Conservation (phyloP, 2,888 invertebrate species). For the Timema cristinae region DNA sequence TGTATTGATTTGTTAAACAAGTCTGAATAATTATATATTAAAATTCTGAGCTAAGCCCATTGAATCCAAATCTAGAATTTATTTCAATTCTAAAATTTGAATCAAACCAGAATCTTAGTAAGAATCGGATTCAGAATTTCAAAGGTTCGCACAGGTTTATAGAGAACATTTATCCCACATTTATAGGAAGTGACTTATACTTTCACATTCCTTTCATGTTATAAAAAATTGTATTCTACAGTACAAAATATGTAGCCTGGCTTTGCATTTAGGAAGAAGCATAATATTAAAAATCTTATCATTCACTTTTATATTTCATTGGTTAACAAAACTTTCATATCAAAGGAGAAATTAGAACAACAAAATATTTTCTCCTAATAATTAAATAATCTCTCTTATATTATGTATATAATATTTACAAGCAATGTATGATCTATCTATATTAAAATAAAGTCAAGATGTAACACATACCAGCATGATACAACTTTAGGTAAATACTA, state of each 20-base stretch:
- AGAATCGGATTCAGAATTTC: too few species aligned
- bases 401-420: constrained; percentile 22
- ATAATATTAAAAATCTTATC: constrained; percentile 22
- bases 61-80: too few species aligned
- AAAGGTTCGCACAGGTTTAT: too few species aligned
- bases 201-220: constrained; percentile 16
- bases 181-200: too few species aligned
- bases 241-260: constrained; percentile 31
- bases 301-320: constrained; percentile 20
- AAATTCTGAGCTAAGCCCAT: too few species aligned
- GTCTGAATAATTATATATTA: too few species aligned
- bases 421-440: constrained; percentile 15
- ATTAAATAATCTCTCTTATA: constrained; percentile 16
- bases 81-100: too few species aligned
- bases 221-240: constrained; percentile 29
- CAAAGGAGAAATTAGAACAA: constrained; percentile 17
- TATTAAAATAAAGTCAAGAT: constrained; percentile 20
- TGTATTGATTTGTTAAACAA: too few species aligned
- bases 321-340: constrained; percentile 21
- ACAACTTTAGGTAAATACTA: constrained; percentile 22
- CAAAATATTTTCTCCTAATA: constrained; percentile 21
- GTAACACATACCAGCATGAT: constrained; percentile 25
- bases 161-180: too few species aligned
- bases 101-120: too few species aligned
- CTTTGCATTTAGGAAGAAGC: constrained; percentile 31